These are phyloP conservation scores for Mystacornis crossleyi DNA, from an alignment of 2,113 vertebrate genomes.

Conservation along the genomic window DNA sequence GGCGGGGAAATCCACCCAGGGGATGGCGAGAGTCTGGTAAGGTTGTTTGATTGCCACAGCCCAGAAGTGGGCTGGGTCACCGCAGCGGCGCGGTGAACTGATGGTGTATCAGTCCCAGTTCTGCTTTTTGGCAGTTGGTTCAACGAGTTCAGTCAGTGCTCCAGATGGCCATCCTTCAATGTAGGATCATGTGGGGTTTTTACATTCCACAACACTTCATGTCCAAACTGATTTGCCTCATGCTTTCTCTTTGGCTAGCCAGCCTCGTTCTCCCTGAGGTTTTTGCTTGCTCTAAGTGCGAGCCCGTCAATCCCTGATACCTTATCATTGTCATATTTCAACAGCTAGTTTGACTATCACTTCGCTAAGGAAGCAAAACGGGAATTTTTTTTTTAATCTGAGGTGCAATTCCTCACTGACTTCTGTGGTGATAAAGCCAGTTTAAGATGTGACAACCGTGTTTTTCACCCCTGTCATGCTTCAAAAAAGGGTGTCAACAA, in stretches of 20 bases:
- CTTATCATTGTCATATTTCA: neutral
- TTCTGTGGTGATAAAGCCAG: neutral
- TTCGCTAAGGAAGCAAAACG: neutral
- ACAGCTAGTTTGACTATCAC: neutral
- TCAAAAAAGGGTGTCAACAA: neutral
- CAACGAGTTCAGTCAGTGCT: neutral
- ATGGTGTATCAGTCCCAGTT: neutral
- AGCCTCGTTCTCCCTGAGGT: neutral
- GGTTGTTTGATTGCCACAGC: too few relatives aligned
- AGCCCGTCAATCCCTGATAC: neutral
- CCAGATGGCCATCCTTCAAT: neutral
- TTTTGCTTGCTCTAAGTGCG: neutral
- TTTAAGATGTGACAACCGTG: neutral
- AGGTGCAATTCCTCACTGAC: neutral
- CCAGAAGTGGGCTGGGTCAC: too few relatives aligned
- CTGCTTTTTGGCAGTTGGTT: neutral
- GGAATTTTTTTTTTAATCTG: neutral
- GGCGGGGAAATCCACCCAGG: too few relatives aligned
- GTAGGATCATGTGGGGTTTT: neutral
- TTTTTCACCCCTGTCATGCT: neutral
- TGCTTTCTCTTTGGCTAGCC: neutral
- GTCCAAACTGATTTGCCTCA: neutral
- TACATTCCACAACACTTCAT: neutral
- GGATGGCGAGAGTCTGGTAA: too few relatives aligned
- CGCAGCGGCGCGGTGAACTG: neutral